Conservation (phyloP, 2,888 invertebrate species). For the Cataglyphis altisquamis region DNA sequence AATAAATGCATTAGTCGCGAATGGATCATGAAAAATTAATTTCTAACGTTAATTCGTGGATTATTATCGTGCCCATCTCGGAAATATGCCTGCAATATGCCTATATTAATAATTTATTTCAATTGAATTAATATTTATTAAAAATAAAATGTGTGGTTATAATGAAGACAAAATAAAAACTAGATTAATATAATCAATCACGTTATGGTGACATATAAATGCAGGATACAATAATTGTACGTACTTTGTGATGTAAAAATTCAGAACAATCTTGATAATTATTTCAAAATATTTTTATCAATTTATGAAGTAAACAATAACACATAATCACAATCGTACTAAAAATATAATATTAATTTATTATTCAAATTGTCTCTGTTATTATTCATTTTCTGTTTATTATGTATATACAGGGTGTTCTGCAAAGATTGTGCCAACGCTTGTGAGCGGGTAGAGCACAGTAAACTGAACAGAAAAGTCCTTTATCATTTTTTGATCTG, state of each 20-base stretch:
- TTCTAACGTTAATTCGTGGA: conserved; percentile 18
- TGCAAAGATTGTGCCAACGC: too few relatives aligned
- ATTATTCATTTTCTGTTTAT: neutral
- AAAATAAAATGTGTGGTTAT: neutral
- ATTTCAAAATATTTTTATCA: neutral
- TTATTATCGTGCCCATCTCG: conserved; percentile 1
- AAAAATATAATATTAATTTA: neutral
- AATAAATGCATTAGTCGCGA: conserved; percentile 45
- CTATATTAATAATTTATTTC: neutral
- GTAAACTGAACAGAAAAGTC: too few relatives aligned
- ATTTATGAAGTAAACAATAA: neutral
- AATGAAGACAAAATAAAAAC: neutral
- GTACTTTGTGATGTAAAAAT: neutral
- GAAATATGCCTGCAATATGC: neutral
- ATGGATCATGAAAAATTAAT: conserved; percentile 28
- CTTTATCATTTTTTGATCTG: too few relatives aligned
- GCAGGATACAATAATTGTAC: neutral
- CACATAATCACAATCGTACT: neutral
- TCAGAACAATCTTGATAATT: neutral
- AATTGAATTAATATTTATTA: neutral
- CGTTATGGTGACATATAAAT: neutral
- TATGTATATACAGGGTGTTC: too few relatives aligned
- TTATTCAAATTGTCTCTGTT: neutral
- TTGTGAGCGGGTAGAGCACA: too few relatives aligned
- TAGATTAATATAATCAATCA: neutral